These are phyloP conservation scores for Philypnodon macrostomus DNA, from an alignment of 2,797 vertebrate genomes.

Conservation along the genomic window DNA sequence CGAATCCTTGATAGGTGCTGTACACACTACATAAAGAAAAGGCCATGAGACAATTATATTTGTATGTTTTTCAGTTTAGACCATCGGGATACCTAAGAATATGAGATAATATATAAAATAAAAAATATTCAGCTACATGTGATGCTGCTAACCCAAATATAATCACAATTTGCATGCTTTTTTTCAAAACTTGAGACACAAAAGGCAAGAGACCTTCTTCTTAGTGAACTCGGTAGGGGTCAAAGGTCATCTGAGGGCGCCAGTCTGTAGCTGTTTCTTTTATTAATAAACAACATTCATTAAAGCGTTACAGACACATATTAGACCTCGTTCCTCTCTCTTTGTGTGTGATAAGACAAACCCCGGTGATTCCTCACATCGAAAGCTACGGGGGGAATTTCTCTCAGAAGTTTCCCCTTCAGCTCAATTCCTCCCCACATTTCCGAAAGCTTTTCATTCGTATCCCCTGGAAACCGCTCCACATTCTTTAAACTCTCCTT, in stretches of 20 bases:
- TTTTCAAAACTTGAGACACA: constrained; percentile 5
- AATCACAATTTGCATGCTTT: neutral
- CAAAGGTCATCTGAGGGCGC: constrained; percentile 63
- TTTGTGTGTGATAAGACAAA: constrained; percentile 79
- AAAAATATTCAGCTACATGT: neutral
- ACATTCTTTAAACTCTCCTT: constrained; percentile 79
- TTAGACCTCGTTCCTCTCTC: constrained; percentile 71
- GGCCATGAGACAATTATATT: no score
- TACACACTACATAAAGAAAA: no score
- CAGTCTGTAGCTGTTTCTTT: constrained; percentile 61
- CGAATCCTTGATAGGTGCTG: no score
- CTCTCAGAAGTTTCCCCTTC: constrained; percentile 74
- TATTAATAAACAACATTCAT: constrained; percentile 80
- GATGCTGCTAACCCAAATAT: neutral
- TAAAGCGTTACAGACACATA: constrained; percentile 72
- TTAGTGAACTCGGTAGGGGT: constrained; percentile 45
- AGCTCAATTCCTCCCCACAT: constrained; percentile 81
- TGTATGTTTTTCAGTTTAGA: no score
- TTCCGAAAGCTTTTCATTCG: constrained; percentile 85
- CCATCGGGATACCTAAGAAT: no score
- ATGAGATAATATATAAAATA: no score
- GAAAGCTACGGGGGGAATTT: constrained; percentile 79
- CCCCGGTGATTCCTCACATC: constrained; percentile 79
- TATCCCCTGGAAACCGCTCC: constrained; percentile 86
- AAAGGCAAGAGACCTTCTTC: constrained; percentile 44